Evolutionary conservation across 1,140 invertebrate species (phyloP), one percentile per base, ranked within the genome.

Genomic region (Hyles euphorbiae): DNA sequence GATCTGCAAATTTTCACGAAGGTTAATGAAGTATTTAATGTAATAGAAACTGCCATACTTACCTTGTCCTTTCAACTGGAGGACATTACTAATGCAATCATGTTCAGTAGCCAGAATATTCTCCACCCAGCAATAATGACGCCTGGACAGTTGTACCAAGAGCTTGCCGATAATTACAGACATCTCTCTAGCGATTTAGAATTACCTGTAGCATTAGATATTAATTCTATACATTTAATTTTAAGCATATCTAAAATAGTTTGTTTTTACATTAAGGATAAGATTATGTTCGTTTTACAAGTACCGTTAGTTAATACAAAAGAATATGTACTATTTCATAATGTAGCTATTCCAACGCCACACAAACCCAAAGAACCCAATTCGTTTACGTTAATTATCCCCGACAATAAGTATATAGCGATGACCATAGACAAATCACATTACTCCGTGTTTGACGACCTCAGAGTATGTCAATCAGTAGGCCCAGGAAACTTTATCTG

Each of bases 41-140:
- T 22, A 8, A 32, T 64, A 44, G 68, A 70, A 64, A 51, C 56
- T 11, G 40, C 56, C 3, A 36, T 70, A 54, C 40, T 70, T 43
- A 60, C 56, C 7, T 52, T 70, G 49, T 70, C 68, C 12, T 70
- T 66, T 51, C 52, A 66, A 50, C 34, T 66, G 32, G 63, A 70
- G 56, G 64, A 70, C 46, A 53, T 66, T 22, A 58, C 46, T 3
- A 63, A 64, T 45, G 55, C 61, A 1, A 53, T 70, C 3, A 4
- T 66, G 12, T 58, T 66, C 11, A 57, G 67, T 57, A 63, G 32
- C 9, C 53, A 58, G 10, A 66, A 66, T 46, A 61, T 62, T n/a
- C 4, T 70, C 12, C 60, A 70, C 46, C 67, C 67, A 0, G 12
- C 61, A 7, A 50, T 69, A 22, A 46, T 64, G 10, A 47, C 63